phyloP scores from a whole-genome alignment of 1,140 invertebrate species.

The Zaprionus gabonicus region DNA sequence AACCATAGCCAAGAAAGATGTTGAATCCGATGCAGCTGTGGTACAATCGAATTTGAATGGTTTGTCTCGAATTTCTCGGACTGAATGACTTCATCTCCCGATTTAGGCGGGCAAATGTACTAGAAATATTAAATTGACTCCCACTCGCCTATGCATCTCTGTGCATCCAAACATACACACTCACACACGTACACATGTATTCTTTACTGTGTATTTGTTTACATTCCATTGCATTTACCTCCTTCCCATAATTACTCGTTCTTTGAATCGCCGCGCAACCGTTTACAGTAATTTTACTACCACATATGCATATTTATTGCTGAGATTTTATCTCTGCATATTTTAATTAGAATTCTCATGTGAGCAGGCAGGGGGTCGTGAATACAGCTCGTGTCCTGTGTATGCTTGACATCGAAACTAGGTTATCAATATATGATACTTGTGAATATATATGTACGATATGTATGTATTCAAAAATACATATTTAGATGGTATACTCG shows the following conservation, averaged over 20 bases:
- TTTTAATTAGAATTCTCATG: neutral
- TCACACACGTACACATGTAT: slow-evolving; percentile 3
- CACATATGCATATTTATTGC: neutral
- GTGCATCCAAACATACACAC: neutral
- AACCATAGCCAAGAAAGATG: slow-evolving; percentile 32
- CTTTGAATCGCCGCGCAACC: slow-evolving; percentile 5
- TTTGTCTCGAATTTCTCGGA: slow-evolving; percentile 41
- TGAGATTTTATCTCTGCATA: neutral
- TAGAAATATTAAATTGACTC: slow-evolving; percentile 42
- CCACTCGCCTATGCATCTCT: slow-evolving; percentile 10
- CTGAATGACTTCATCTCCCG: slow-evolving; percentile 63
- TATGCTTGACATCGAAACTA: slow-evolving; percentile 28
- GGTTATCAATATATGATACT: slow-evolving; percentile 26
- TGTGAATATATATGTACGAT: neutral
- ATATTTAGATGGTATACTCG: no score
- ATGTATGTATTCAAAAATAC: neutral
- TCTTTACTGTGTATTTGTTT: slow-evolving; percentile 45
- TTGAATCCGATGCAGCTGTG: slow-evolving; percentile 26
- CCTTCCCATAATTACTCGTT: neutral
- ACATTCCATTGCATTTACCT: slow-evolving; percentile 29
- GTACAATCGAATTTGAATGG: slow-evolving; percentile 60
- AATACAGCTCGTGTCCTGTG: slow-evolving; percentile 13
- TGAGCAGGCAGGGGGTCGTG: neutral
- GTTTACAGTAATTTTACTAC: neutral
- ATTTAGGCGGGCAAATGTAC: slow-evolving; percentile 50